phyloP scores from a whole-genome alignment of 2,113 vertebrate genomes.

The Scatophagus argus region DNA sequence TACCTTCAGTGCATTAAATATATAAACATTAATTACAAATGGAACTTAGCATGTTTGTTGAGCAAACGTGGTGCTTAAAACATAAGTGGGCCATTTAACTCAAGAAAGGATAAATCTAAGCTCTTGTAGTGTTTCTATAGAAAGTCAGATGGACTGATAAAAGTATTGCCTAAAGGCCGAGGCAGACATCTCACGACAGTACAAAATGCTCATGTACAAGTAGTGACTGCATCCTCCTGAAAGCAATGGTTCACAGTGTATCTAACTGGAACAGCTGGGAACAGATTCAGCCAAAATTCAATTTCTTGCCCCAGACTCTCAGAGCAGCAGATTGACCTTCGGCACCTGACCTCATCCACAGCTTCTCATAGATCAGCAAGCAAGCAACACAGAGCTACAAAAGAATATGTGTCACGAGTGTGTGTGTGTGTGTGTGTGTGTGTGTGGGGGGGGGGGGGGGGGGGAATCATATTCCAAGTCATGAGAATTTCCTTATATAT shows the following conservation, averaged over 20 bases:
- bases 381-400: neutral
- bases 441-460: too few species aligned
- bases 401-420: neutral
- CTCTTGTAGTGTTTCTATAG: conserved; percentile 49
- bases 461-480: neutral
- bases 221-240: neutral
- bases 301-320: neutral
- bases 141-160: neutral
- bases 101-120: conserved; percentile 18
- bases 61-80: neutral
- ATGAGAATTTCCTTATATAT: neutral
- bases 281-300: neutral
- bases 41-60: neutral
- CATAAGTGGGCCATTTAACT: neutral
- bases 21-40: conserved; percentile 52
- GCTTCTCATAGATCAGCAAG: neutral
- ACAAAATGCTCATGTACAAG: conserved; percentile 12
- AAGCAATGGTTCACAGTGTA: neutral
- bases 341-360: neutral
- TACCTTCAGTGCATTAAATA: conserved; percentile 42
- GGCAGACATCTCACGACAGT: neutral
- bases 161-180: neutral
- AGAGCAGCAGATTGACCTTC: conserved; percentile 23
- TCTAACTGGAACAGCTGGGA: neutral
- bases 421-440: too few species aligned